Conservation (phyloP, 2,888 invertebrate genomes). For the Heliconius cydno region DNA sequence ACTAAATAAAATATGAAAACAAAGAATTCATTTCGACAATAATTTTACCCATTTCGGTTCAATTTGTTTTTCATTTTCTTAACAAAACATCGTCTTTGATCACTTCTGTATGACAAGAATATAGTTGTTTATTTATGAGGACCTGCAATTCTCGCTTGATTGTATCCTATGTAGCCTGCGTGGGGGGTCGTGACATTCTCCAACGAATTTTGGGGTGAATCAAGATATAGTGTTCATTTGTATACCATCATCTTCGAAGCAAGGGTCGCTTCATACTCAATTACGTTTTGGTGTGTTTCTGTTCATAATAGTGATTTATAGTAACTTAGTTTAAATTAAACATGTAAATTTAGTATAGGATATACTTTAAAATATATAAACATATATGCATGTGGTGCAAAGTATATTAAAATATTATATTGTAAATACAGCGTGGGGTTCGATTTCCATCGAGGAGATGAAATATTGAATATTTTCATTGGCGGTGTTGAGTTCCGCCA, state of each 20-base stretch:
- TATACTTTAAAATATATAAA: neutral
- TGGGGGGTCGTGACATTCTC: conserved; percentile 25
- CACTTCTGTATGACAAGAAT: conserved; percentile 7
- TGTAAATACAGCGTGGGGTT: neutral
- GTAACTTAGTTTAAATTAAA: neutral
- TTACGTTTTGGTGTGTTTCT: conserved; percentile 7
- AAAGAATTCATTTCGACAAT: neutral
- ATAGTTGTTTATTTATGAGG: conserved; percentile 29
- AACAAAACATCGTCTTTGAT: conserved; percentile 9
- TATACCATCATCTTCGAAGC: conserved; percentile 19
- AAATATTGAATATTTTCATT: too few relatives aligned
- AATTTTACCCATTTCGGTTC: neutral
- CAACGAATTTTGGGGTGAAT: conserved; percentile 36
- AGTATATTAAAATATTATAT: too few relatives aligned
- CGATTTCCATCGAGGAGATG: too few relatives aligned
- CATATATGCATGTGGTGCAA: too few relatives aligned
- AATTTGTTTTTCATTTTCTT: conserved; percentile 12
- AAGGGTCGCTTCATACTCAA: neutral
- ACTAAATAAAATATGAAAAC: neutral
- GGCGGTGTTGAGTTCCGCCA: too few relatives aligned
- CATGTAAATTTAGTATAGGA: neutral
- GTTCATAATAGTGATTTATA: neutral
- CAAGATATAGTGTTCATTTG: conserved; percentile 32
- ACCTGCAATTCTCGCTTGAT: conserved; percentile 34
- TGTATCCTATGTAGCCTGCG: conserved; percentile 32